Evolutionary conservation across 2,113 vertebrate species (phyloP).

Genomic region (Amazona vittata): DNA sequence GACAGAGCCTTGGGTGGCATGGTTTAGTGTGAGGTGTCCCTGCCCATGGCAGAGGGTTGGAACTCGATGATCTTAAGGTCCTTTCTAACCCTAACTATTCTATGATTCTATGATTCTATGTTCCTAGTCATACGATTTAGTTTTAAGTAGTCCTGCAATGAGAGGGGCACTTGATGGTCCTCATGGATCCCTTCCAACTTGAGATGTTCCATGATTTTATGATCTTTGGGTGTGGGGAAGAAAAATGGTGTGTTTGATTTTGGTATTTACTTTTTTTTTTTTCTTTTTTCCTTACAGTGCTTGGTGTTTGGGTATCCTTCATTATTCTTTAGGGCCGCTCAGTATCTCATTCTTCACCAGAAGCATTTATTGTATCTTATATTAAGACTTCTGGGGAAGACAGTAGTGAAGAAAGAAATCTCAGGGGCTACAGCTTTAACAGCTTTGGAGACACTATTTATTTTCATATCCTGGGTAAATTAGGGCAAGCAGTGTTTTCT

Average conservation of each 20-base stretch:
- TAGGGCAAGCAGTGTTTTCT: not conserved
- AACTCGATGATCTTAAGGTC: no score
- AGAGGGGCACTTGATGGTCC: not conserved
- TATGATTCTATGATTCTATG: not conserved
- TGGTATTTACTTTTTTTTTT: no score
- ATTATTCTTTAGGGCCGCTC: not conserved
- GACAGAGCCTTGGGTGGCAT: no score
- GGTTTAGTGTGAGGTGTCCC: no score
- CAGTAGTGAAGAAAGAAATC: not conserved
- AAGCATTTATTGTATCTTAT: not conserved
- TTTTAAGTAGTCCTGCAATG: not conserved
- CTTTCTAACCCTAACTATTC: no score
- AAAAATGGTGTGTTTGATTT: not conserved
- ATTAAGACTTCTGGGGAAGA: not conserved
- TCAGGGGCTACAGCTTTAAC: not conserved
- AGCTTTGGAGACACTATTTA: not conserved
- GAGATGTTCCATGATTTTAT: not conserved
- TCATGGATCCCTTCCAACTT: not conserved
- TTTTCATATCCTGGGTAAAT: not conserved
- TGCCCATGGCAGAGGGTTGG: no score
- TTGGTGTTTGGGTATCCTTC: not conserved
- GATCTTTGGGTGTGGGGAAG: not conserved
- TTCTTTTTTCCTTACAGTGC: rapidly evolving
- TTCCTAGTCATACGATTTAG: not conserved
- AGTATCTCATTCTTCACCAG: not conserved